These are phyloP conservation scores for Oceanodroma tethys DNA, from an alignment of 2,113 vertebrate genomes.

Conservation along the genomic window DNA sequence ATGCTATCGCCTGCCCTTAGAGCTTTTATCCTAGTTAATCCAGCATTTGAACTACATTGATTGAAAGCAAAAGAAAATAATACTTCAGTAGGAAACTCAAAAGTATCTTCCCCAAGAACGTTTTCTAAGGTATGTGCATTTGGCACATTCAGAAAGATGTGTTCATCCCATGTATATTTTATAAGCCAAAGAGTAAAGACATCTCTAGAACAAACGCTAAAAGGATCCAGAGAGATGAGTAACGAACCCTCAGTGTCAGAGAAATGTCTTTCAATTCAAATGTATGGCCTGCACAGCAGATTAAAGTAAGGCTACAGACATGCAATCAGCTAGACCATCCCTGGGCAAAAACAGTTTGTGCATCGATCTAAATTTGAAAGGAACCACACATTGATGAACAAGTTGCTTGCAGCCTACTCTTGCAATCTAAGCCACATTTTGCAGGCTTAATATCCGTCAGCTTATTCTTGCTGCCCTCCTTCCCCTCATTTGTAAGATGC, in stretches of 20 bases:
- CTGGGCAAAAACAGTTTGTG: neutral
- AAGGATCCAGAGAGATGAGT: neutral
- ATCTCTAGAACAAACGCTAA: neutral
- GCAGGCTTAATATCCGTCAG: neutral
- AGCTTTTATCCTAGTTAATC: neutral
- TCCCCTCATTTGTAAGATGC: neutral
- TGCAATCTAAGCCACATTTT: neutral
- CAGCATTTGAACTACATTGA: neutral
- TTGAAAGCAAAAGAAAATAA: neutral
- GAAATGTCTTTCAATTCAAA: neutral
- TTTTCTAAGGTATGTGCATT: neutral
- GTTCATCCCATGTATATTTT: neutral
- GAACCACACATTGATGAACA: neutral
- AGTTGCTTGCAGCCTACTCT: neutral
- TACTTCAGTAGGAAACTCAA: neutral
- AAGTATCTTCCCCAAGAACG: neutral
- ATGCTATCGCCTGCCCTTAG: neutral
- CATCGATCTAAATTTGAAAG: neutral
- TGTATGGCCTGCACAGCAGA: neutral
- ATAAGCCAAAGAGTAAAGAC: neutral
- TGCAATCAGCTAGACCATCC: neutral
- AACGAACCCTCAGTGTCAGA: neutral
- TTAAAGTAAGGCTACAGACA: neutral
- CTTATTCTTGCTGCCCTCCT: neutral
- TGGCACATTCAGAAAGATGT: neutral